Evolutionary conservation across 2,797 vertebrate genomes (phyloP).

Genomic region (Sebastes iracundus): DNA sequence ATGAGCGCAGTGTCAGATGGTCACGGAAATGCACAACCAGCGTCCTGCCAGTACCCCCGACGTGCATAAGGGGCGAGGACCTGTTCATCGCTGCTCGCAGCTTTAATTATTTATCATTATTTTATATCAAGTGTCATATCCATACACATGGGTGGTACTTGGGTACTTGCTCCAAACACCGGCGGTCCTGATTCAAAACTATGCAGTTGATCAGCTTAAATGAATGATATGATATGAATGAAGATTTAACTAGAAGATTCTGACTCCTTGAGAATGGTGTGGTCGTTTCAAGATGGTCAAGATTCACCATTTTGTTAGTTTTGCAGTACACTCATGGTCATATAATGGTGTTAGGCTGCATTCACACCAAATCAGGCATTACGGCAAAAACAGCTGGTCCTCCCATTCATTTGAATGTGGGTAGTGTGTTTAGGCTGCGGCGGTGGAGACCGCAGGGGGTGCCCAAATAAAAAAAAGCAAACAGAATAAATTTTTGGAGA

Average conservation of each 20-base stretch:
- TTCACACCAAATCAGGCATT: not conserved
- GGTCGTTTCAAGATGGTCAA: not conserved
- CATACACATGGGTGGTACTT: not conserved
- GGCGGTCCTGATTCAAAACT: not conserved
- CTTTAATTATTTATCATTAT: too few relatives aligned
- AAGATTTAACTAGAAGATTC: not conserved
- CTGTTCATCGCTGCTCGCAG: too few relatives aligned
- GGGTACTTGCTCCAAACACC: not conserved
- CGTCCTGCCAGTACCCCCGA: too few relatives aligned
- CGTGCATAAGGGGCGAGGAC: too few relatives aligned
- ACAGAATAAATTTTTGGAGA: too few relatives aligned
- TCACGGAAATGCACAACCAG: too few relatives aligned
- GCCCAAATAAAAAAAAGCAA: too few relatives aligned
- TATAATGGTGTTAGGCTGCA: not conserved
- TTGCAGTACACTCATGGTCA: not conserved
- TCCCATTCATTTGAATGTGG: not conserved
- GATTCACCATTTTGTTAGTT: not conserved
- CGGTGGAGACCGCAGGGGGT: too few relatives aligned
- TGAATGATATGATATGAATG: too few relatives aligned
- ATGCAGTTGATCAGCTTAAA: not conserved
- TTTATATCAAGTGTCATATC: not conserved
- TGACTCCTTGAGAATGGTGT: not conserved
- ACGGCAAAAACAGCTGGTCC: not conserved
- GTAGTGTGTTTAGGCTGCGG: not conserved
- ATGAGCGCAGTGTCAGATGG: too few relatives aligned